Base-by-base conservation (phyloP, 2,888 invertebrate genomes). In the Branchipolynoe longqiensis region DNA sequence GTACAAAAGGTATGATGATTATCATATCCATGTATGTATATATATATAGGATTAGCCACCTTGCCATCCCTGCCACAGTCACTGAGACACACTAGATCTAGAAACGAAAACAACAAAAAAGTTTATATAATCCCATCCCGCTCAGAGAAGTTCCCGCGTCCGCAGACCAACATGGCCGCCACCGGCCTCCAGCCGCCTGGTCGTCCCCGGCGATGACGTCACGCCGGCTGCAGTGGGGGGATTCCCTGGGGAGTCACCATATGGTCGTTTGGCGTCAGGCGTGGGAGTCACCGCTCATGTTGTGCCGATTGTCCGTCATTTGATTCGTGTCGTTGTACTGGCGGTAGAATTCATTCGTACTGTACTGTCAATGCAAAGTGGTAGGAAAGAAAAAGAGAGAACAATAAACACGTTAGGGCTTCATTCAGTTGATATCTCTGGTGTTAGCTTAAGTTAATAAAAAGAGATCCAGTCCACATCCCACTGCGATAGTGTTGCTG, bases 261-360 rank as follows among this genome's bases (percentile, higher is more conserved):
- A 78, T 78, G 78, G 78, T 78, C 4, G 78, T 78, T 28, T 78
- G 78, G 78, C 78, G 78, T 78, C 78, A 78, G 78, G 78, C 78
- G 28, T 78, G 78, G 8, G 78, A 78, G 22, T 78, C 78, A 25
- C 54, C 54, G 78, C 78, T 78, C 78, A 78, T 78, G 48, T 78
- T 78, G 28, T 78, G 78, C 25, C 78, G 41, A 31, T 58, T 58
- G 58, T 82, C 82, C n/a, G 82, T 36, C 54, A 58, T 82, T n/a
- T 41, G 59, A 28, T 74, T 87, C 56, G 84, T 82, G 69, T 85
- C 87, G 36, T 84, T 86, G 87, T 88, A 88, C 87, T 88, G 88
- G 28, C 88, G 86, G 81, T 88, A 88, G 84, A 88, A 88, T 54
- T 88, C 87, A 59, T 87, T 87, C 48, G 87, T 88, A 83, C 88